A percentile compares a stretch with the other conserved stretches of the same genome.
Conservation (phyloP, 2,797 vertebrate genomes). For the Cossypha heuglini region DNA sequence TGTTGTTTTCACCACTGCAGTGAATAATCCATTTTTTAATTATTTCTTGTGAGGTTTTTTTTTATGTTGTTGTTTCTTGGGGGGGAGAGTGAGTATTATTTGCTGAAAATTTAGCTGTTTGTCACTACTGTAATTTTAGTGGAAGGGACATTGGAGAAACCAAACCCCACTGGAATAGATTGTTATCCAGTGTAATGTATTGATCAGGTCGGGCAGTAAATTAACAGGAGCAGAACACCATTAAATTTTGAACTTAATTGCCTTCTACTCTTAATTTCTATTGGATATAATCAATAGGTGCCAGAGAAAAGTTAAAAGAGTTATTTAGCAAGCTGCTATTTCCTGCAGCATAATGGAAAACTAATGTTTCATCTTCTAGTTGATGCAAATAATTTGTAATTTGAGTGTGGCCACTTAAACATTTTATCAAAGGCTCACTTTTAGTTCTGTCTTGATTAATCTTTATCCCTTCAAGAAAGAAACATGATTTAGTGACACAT, state of each 20-base stretch:
- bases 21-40: conserved; percentile 41
- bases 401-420: conserved; percentile 43
- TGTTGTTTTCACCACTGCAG: background rate
- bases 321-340: conserved; percentile 73
- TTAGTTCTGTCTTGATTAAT: conserved; percentile 31
- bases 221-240: conserved; percentile 78
- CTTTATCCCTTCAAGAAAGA: background rate
- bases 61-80: too few relatives aligned
- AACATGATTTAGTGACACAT: background rate
- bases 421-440: conserved; percentile 54
- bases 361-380: conserved; percentile 65
- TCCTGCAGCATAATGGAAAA: conserved; percentile 66
- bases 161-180: conserved; percentile 64
- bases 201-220: conserved; percentile 81
- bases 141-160: conserved; percentile 45
- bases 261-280: conserved; percentile 82
- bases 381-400: conserved; percentile 54
- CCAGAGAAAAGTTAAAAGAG: conserved; percentile 74
- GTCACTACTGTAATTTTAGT: conserved; percentile 57
- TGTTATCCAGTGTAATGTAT: conserved; percentile 74
- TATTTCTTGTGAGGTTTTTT: background rate
- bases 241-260: conserved; percentile 84
- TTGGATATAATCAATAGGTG: conserved; percentile 80
- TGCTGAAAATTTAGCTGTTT: conserved; percentile 14
- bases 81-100: background rate